phyloP scores from a whole-genome alignment of 2,888 invertebrate genomes.

The Mylabris sibirica region DNA sequence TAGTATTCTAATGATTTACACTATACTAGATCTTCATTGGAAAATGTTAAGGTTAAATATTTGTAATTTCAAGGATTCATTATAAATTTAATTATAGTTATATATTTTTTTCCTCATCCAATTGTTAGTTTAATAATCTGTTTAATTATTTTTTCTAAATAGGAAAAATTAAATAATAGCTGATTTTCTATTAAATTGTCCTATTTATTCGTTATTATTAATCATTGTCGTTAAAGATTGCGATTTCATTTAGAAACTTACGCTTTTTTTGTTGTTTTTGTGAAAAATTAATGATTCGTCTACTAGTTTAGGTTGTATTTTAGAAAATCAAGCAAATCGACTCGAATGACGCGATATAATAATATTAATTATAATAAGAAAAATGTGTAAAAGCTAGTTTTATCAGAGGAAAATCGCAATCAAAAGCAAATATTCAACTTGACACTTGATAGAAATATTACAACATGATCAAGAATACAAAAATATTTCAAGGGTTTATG shows the following conservation, averaged over 20 bases:
- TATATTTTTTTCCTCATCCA: not conserved
- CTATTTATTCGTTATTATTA: not conserved
- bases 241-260: not conserved
- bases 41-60: constrained; percentile 2
- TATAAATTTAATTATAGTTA: constrained; percentile 1
- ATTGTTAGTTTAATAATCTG: not conserved
- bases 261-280: constrained; percentile 18
- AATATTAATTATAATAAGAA: constrained; percentile 36
- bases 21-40: not conserved
- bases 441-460: too few relatives aligned
- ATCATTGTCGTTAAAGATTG: not conserved
- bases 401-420: too few relatives aligned
- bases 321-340: constrained; percentile 38
- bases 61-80: not conserved
- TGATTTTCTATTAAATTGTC: not conserved
- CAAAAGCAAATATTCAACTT: too few relatives aligned
- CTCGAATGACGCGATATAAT: constrained; percentile 42
- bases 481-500: too few relatives aligned
- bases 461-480: too few relatives aligned
- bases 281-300: constrained; percentile 39
- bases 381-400: too few relatives aligned
- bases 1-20: not conserved
- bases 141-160: not conserved
- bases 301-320: constrained; percentile 26
- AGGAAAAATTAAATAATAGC: not conserved